These are phyloP conservation scores for Globia sparganii DNA, from an alignment of 2,888 invertebrate genomes.

Conservation along the genomic window DNA sequence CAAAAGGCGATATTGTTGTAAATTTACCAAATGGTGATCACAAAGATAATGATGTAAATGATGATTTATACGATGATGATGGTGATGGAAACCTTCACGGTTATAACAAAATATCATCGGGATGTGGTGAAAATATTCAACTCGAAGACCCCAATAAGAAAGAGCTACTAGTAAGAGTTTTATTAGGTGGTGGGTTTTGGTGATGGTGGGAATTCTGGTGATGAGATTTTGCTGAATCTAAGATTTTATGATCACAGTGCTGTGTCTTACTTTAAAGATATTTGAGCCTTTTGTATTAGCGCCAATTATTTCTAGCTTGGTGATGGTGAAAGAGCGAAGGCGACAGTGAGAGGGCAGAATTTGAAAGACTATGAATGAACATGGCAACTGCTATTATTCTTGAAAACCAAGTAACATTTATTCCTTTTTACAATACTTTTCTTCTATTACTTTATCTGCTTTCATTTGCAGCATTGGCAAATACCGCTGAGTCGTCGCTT, in stretches of 20 bases:
- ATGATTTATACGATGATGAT: conserved; percentile 64
- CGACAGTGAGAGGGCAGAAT: not conserved
- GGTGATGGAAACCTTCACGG: conserved; percentile 77
- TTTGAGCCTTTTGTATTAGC: not conserved
- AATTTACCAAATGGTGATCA: conserved; percentile 53
- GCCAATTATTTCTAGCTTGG: not conserved
- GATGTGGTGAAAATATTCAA: conserved; percentile 82
- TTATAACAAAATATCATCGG: conserved; percentile 81
- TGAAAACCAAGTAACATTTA: not conserved
- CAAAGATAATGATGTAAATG: conserved; percentile 18
- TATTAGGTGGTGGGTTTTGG: conserved; percentile 24
- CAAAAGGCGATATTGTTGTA: conserved; percentile 55
- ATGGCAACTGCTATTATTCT: not conserved
- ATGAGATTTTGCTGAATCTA: not conserved
- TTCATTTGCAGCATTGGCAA: conserved; percentile 96
- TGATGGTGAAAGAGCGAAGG: not conserved
- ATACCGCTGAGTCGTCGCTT: conserved; percentile 98
- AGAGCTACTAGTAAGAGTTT: conserved; percentile 81
- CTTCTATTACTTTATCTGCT: not conserved
- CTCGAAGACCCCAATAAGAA: conserved; percentile 84
- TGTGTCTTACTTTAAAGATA: no score
- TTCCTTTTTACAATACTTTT: not conserved
- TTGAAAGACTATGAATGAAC: not conserved
- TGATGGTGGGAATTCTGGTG: conserved; percentile 13
- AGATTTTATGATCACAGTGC: not conserved